phyloP scores from a whole-genome alignment of 64 coral and sea anemone species.

The Stichodactyla mertensii region DNA sequence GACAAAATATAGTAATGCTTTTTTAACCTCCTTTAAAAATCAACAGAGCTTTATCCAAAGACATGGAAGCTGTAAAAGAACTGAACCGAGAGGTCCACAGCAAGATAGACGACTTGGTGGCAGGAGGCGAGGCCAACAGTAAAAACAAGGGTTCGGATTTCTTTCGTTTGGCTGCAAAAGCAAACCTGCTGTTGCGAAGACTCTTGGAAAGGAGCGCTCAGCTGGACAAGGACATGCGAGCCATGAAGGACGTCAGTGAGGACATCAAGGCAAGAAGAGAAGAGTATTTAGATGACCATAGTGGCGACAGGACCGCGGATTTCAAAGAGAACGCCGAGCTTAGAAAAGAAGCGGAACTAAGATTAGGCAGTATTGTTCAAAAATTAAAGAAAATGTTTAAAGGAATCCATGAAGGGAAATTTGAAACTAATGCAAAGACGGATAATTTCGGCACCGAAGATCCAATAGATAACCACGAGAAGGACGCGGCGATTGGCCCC shows the following conservation, averaged over 20 bases:
- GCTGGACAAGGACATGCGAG: constrained; percentile 65
- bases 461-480: background rate
- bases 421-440: background rate
- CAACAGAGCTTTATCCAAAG: constrained; percentile 51
- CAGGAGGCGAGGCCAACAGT: constrained; percentile 23
- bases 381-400: constrained; percentile 69
- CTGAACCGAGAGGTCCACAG: constrained; percentile 60
- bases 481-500: background rate
- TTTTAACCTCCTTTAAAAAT: background rate
- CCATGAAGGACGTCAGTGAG: constrained; percentile 54
- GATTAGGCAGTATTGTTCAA: constrained; percentile 52
- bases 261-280: constrained; percentile 14
- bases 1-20: too few relatives aligned
- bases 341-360: constrained; percentile 32
- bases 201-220: constrained; percentile 56
- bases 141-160: constrained; percentile 36
- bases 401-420: constrained; percentile 16
- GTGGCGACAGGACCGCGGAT: background rate
- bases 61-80: constrained; percentile 58
- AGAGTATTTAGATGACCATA: background rate
- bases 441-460: background rate
- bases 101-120: constrained; percentile 41
- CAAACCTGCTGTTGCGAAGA: constrained; percentile 39
- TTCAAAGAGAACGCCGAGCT: background rate
- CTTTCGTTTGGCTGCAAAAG: constrained; percentile 43